These are phyloP conservation scores for Trogon melanurus DNA, from an alignment of 2,113 vertebrate species.

Conservation along the genomic window DNA sequence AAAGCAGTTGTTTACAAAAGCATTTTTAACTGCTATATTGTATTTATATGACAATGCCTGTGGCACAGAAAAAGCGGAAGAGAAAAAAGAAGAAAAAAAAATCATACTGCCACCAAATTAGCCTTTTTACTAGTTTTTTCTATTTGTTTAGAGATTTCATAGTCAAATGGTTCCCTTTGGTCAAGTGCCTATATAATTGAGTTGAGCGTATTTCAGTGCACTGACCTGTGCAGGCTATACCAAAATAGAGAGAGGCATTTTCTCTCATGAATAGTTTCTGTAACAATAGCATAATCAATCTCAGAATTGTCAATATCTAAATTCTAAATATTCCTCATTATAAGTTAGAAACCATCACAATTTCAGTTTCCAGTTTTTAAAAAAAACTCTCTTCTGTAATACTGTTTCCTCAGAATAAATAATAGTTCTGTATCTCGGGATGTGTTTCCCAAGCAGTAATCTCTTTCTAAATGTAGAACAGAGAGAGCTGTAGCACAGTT, in stretches of 20 bases:
- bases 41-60: not conserved
- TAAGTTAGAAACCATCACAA: not conserved
- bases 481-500: not conserved
- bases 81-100: fast-evolving
- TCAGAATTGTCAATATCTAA: not conserved
- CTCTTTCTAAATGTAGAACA: not conserved
- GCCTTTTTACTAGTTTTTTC: not conserved
- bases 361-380: not conserved
- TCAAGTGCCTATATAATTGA: not conserved
- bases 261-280: not conserved
- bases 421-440: not conserved
- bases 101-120: not conserved
- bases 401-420: not conserved
- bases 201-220: not conserved
- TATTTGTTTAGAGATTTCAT: constrained; percentile 6
- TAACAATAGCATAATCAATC: not conserved
- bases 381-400: not conserved
- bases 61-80: not conserved
- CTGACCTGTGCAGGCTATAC: not conserved
- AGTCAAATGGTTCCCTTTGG: not conserved
- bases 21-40: not conserved
- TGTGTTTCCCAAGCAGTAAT: not conserved
- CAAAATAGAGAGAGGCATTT: not conserved
- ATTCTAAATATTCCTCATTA: not conserved
- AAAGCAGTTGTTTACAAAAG: constrained; percentile 27